Percentiles rank a stretch among this genome's conserved stretches.
phyloP scores from a whole-genome alignment of 2,888 invertebrate genomes.

The Nemurella pictetii region DNA sequence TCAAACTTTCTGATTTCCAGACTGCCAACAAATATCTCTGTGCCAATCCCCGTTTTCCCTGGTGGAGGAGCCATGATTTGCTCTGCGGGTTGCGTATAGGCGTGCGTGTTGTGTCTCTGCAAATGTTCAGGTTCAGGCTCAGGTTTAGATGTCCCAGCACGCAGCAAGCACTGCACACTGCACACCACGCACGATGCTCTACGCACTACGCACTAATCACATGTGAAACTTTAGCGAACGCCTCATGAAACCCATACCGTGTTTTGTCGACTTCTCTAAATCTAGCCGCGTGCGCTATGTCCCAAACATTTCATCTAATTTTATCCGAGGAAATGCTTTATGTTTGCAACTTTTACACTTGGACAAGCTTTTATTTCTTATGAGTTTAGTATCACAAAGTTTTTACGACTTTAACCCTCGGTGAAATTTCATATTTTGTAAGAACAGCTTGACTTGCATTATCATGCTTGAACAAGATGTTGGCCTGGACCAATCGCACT shows the following conservation, averaged over 20 bases:
- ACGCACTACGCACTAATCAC: too few relatives aligned
- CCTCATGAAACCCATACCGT: neutral
- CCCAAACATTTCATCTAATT: neutral
- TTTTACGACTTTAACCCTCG: neutral
- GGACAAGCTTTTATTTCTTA: constrained; percentile 15
- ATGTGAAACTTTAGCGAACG: too few relatives aligned
- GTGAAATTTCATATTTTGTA: constrained; percentile 22
- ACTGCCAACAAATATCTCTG: neutral
- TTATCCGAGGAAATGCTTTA: neutral
- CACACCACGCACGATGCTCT: too few relatives aligned
- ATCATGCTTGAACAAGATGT: neutral
- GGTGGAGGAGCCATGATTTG: neutral
- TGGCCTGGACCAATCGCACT: too few relatives aligned
- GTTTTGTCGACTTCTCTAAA: neutral
- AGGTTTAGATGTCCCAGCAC: too few relatives aligned
- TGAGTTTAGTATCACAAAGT: constrained; percentile 1
- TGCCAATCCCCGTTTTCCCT: neutral
- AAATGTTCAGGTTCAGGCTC: too few relatives aligned
- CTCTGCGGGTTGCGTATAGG: neutral
- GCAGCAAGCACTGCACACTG: too few relatives aligned
- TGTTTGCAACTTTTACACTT: constrained; percentile 23
- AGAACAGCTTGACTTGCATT: neutral
- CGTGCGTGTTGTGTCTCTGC: too few relatives aligned
- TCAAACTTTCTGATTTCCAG: too few relatives aligned
- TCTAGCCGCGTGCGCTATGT: neutral